Evolutionary conservation across 2,797 vertebrate genomes (phyloP).

Genomic region (Anguilla megastoma): DNA sequence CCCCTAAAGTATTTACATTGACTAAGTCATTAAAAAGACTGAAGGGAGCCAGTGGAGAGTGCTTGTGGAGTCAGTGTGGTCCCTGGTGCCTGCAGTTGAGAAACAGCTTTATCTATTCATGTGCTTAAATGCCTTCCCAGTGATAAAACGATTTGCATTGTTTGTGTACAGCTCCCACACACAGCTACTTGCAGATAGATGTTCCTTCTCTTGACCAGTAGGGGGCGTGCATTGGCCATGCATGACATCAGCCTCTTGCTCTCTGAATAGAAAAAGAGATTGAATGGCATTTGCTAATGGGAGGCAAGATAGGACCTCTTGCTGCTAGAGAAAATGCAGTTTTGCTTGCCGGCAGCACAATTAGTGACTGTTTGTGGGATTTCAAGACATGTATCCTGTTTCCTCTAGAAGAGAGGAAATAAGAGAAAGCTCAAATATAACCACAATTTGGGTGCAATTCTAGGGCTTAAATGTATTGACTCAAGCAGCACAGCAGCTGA

Average conservation of each 20-base stretch:
- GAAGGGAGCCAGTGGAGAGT: background rate
- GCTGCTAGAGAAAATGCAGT: constrained; percentile 51
- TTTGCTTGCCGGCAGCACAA: constrained; percentile 67
- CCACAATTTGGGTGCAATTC: background rate
- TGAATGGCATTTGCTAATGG: background rate
- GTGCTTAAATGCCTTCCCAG: constrained; percentile 45
- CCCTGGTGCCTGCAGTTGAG: background rate
- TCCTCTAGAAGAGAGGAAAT: constrained; percentile 27
- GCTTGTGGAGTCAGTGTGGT: background rate
- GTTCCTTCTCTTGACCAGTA: constrained; percentile 48
- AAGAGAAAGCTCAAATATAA: background rate
- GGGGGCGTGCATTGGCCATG: constrained; percentile 63
- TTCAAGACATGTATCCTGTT: constrained; percentile 62
- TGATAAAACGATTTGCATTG: constrained; percentile 37
- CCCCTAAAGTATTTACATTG: background rate
- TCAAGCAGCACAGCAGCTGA: background rate
- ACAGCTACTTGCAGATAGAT: constrained; percentile 14
- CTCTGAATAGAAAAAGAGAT: background rate
- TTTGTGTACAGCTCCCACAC: constrained; percentile 28
- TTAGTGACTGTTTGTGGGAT: constrained; percentile 66
- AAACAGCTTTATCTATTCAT: constrained; percentile 14
- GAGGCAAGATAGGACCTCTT: constrained; percentile 6
- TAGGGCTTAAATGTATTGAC: background rate
- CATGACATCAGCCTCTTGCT: constrained; percentile 26
- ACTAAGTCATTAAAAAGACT: too few species aligned